Evolutionary conservation across 2,888 invertebrate species (phyloP), one percentile per base, ranked within the genome.

Genomic region (Phaedon cochleariae): DNA sequence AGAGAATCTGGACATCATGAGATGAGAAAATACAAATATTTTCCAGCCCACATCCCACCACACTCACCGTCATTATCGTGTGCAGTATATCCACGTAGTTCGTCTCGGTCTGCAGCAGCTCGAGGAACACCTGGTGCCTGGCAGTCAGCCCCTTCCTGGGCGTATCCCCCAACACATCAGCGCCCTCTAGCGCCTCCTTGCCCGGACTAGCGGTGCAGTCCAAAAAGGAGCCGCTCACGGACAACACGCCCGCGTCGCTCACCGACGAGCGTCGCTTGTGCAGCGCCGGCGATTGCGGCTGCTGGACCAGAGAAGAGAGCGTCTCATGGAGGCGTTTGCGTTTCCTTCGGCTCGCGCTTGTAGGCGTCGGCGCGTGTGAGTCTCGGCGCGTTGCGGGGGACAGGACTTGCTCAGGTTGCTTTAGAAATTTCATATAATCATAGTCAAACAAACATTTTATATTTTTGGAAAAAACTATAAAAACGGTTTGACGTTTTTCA

Each of bases 21-120:
- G n/a, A n/a, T n/a, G n/a, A n/a, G n/a, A n/a, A n/a, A n/a, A n/a
- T n/a, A n/a, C n/a, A n/a, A n/a, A n/a, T n/a, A n/a, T n/a, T n/a
- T n/a, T n/a, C n/a, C n/a, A n/a, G n/a, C n/a, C n/a, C n/a, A n/a
- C n/a, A n/a, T n/a, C n/a, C n/a, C n/a, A n/a, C n/a, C n/a, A 26
- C 59, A 81, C 87, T 85, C 84, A 95, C 97, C 83, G 90, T 94
- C 80, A 97, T 90, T 78, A 99, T 95, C 41, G 96, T 96, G 77
- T 94, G 90, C 76, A 99, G 87, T 80, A 98, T 97, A 68, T 92
- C 93, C 66, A 98, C 97, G 84, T 98, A 99, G 87, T 99, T 99
- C 65, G 92, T 93, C 84, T 99, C 99, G 0, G 99, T 99, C 84
- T 97, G 95, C 70, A 95, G 89, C 76, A 99, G 88, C 85, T 99